These are phyloP conservation scores for Peribatodes rhomboidaria DNA, from an alignment of 2,888 invertebrate genomes.

Conservation along the genomic window DNA sequence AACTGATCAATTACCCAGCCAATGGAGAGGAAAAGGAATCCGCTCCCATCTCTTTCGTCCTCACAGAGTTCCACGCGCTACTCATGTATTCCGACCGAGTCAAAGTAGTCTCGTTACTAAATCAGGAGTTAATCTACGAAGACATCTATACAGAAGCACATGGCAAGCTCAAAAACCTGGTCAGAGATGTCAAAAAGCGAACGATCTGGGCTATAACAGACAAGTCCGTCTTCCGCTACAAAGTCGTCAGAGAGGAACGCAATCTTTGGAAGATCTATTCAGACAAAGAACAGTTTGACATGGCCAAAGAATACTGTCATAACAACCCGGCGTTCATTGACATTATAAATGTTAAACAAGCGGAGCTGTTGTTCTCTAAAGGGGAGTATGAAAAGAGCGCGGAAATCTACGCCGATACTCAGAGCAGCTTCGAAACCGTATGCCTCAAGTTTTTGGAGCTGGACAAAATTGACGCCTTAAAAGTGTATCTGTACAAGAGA, in stretches of 20 bases:
- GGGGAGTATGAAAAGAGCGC: constrained; percentile 94
- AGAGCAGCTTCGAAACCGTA: constrained; percentile 97
- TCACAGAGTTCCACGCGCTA: constrained; percentile 96
- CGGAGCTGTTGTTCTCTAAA: constrained; percentile 93
- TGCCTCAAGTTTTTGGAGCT: constrained; percentile 95
- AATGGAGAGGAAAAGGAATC: constrained; percentile 72
- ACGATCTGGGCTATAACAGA: constrained; percentile 96
- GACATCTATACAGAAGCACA: constrained; percentile 93
- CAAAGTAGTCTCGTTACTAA: constrained; percentile 94
- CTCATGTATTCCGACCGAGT: constrained; percentile 94
- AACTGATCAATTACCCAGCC: constrained; percentile 74
- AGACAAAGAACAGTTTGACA: constrained; percentile 93
- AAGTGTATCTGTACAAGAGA: constrained; percentile 94
- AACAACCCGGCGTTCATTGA: constrained; percentile 94
- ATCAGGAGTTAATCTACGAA: constrained; percentile 94
- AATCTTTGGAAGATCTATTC: constrained; percentile 96
- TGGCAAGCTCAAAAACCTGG: constrained; percentile 92
- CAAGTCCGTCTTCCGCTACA: constrained; percentile 94
- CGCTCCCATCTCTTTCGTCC: constrained; percentile 91
- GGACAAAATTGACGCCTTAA: constrained; percentile 93
- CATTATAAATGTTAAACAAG: constrained; percentile 94
- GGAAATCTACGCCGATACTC: constrained; percentile 94
- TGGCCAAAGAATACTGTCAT: constrained; percentile 94
- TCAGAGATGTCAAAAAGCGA: constrained; percentile 92
- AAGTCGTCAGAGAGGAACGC: constrained; percentile 93